Percentiles rank a stretch among this genome's conserved stretches.
Conservation (phyloP, 2,113 vertebrate genomes). For the Barnardius zonarius region DNA sequence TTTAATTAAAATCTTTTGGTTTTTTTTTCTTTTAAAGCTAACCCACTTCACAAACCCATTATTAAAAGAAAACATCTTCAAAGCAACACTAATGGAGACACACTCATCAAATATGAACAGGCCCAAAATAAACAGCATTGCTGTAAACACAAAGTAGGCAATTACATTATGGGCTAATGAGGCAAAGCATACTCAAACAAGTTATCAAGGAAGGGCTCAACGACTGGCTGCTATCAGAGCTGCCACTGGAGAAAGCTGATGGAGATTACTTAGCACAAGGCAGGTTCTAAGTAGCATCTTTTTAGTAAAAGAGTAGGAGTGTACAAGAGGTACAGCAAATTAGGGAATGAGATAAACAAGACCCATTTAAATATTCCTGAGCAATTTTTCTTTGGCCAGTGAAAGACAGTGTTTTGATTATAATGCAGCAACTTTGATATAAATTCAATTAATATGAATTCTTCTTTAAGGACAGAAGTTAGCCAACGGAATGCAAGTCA, state of each 20-base stretch:
- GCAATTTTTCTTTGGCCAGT: neutral
- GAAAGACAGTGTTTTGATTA: neutral
- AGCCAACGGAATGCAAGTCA: neutral
- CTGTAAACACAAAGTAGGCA: neutral
- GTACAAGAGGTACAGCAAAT: neutral
- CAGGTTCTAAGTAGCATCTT: neutral
- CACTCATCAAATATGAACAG: neutral
- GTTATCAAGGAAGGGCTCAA: neutral
- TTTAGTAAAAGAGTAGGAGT: neutral
- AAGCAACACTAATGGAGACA: neutral
- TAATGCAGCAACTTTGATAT: neutral
- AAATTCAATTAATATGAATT: neutral
- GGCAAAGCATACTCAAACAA: constrained; percentile 10
- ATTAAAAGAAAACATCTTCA: neutral
- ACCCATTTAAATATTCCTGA: neutral
- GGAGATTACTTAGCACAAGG: neutral
- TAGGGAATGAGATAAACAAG: neutral
- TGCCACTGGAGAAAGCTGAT: neutral
- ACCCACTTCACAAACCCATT: neutral
- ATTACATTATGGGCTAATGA: constrained; percentile 35
- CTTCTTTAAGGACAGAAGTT: neutral
- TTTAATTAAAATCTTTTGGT: neutral
- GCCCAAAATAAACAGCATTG: neutral
- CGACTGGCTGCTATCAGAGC: neutral
- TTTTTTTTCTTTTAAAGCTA: neutral